A percentile compares a stretch with the other conserved stretches of the same genome.
phyloP scores from a whole-genome alignment of 2,888 invertebrate genomes.

The Eudasyphora cyanicolor region DNA sequence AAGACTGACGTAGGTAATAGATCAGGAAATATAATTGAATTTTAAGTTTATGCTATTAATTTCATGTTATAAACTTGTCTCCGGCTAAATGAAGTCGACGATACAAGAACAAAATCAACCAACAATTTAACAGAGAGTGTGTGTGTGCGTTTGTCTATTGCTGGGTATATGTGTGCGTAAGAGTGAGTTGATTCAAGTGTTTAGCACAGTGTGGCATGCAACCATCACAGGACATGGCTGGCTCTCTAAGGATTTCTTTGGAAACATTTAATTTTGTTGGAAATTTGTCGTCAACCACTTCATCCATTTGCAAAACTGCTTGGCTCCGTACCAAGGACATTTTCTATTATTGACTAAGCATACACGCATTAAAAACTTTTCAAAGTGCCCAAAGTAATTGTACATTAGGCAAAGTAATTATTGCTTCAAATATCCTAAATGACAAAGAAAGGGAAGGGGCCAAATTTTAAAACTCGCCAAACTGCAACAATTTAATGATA shows the following conservation, averaged over 20 bases:
- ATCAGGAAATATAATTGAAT: conserved; percentile 57
- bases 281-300: neutral
- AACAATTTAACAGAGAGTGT: neutral
- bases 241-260: neutral
- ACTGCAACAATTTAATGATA: no score
- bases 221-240: neutral
- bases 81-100: conserved; percentile 17
- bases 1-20: conserved; percentile 50
- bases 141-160: neutral
- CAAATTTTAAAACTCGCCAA: no score
- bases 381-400: conserved; percentile 15
- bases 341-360: neutral
- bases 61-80: conserved; percentile 42
- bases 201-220: neutral
- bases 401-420: conserved; percentile 23
- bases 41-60: conserved; percentile 56
- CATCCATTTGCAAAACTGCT: neutral
- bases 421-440: neutral
- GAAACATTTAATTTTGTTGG: neutral
- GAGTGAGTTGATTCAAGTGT: conserved; percentile 8
- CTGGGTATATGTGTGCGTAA: no score
- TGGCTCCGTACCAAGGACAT: conserved; percentile 10
- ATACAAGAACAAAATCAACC: neutral
- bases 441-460: neutral
- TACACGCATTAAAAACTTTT: conserved; percentile 2